Evolutionary conservation across 2,888 invertebrate species (phyloP), one percentile per base, ranked within the genome.

Genomic region (Furcula furcula): DNA sequence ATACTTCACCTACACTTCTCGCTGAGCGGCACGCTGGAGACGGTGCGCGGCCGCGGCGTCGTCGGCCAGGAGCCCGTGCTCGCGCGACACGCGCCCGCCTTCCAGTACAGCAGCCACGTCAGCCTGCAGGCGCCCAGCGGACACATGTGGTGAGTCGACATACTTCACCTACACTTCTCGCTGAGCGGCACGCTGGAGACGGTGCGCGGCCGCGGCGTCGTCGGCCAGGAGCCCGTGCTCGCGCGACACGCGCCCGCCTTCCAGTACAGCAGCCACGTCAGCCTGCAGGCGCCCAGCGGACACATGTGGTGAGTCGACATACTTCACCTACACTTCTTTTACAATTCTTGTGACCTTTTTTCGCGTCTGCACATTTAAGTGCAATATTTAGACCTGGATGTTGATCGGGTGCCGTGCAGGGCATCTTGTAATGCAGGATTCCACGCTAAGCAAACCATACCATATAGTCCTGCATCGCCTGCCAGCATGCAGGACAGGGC

Each of bases 1-100:
- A 23, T 23, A 12, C n/a, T n/a, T n/a, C n/a, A n/a, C n/a, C n/a
- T n/a, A n/a, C n/a, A n/a, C 74, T 98, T 98, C 82, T 97, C 97
- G 20, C 89, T 98, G 40, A 95, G 95, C 31, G 96, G 97, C 33
- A 98, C 98, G 7, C 85, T 98, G 63, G 98, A 98, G 88, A 98
- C 98, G 0, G 96, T 96, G 1, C 91, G 98, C 53, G 98, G 98
- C 0, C 91, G 98, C 63, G 98, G 97, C 23, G 98, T 99, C 30
- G 98, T 98, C n/a, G 98, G 98, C 0, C 97, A 98, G 90, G 98
- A 99, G 87, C 98, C 98, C 23, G 93, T 97, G 45, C 90, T 99
- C 38, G 97, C 97, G 26, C 92, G 94, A 41, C 91, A 93, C 43
- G 89, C 95, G 57, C 98, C 98, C 39, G 98, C 98, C 61, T 99